phyloP scores from a whole-genome alignment of 2,888 invertebrate genomes.

The Euplagia quadripunctaria region DNA sequence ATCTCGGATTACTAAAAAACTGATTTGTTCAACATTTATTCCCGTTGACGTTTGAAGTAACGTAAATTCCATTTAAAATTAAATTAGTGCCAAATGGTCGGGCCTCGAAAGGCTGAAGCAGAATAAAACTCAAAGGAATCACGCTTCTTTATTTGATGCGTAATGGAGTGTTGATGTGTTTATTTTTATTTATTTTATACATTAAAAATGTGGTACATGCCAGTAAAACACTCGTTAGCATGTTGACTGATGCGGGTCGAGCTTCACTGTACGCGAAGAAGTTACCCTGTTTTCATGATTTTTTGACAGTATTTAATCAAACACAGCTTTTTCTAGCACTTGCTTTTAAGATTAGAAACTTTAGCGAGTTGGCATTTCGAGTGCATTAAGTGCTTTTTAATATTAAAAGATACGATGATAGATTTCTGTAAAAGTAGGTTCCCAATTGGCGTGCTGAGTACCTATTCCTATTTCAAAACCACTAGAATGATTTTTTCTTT shows the following conservation, averaged over 20 bases:
- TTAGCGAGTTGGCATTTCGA: not conserved
- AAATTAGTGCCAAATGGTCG: conserved; percentile 33
- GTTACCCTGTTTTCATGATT: not conserved
- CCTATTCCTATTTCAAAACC: no score
- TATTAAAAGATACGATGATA: not conserved
- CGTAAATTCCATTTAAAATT: conserved; percentile 31
- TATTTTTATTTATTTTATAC: conserved; percentile 53
- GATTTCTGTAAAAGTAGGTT: not conserved
- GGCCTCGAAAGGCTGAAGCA: conserved; percentile 15
- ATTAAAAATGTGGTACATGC: conserved; percentile 47
- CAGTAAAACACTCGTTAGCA: conserved; percentile 52
- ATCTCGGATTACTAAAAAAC: conserved; percentile 3
- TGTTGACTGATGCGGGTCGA: conserved; percentile 37
- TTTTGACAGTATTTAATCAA: not conserved
- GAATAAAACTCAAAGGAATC: conserved; percentile 35
- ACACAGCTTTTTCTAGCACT: not conserved
- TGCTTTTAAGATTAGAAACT: not conserved
- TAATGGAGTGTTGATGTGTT: conserved; percentile 48
- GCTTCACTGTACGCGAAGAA: conserved; percentile 19
- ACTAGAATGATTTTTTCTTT: no score
- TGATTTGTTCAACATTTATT: conserved; percentile 21
- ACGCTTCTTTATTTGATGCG: conserved; percentile 41
- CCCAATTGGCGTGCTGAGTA: no score
- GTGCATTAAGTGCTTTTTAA: not conserved
- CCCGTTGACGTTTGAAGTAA: conserved; percentile 33